Conservation (phyloP, 2,888 invertebrate genomes). For the Choristoneura rosaceana region DNA sequence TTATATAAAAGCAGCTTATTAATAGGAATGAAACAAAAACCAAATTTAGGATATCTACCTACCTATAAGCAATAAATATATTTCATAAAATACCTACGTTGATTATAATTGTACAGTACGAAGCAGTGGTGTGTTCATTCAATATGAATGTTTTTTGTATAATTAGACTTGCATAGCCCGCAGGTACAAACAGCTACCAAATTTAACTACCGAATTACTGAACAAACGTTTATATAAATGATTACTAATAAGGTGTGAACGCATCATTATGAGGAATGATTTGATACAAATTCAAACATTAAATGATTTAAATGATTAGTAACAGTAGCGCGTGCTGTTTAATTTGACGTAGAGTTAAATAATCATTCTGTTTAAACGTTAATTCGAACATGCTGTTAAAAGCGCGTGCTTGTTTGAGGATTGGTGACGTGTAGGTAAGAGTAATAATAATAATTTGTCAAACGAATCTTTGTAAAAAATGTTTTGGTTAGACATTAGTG, state of each 20-base stretch:
- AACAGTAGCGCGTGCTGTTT: conserved; percentile 22
- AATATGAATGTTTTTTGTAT: conserved; percentile 14
- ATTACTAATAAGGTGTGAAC: conserved; percentile 39
- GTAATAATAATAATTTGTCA: too few relatives aligned
- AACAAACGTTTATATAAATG: conserved; percentile 32
- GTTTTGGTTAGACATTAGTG: too few relatives aligned
- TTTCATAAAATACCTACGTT: too few relatives aligned
- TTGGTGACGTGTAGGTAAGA: neutral
- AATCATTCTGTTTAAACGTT: neutral
- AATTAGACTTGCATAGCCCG: conserved; percentile 7
- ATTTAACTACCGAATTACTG: conserved; percentile 34
- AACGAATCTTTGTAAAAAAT: too few relatives aligned
- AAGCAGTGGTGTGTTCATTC: conserved; percentile 2
- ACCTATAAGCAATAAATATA: too few relatives aligned
- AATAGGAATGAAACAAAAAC: too few relatives aligned
- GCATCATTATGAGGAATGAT: conserved; percentile 45
- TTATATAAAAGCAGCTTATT: too few relatives aligned
- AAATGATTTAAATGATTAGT: conserved; percentile 32
- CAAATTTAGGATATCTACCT: too few relatives aligned
- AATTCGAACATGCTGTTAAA: neutral
- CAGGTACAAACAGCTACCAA: neutral
- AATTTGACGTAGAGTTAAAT: conserved; percentile 21
- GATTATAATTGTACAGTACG: too few relatives aligned
- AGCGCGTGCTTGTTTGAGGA: neutral
- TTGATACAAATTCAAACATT: conserved; percentile 41